Evolutionary conservation across 92 coral and sea anemone genomes (phyloP).

Genomic region (Actinostola sp.): DNA sequence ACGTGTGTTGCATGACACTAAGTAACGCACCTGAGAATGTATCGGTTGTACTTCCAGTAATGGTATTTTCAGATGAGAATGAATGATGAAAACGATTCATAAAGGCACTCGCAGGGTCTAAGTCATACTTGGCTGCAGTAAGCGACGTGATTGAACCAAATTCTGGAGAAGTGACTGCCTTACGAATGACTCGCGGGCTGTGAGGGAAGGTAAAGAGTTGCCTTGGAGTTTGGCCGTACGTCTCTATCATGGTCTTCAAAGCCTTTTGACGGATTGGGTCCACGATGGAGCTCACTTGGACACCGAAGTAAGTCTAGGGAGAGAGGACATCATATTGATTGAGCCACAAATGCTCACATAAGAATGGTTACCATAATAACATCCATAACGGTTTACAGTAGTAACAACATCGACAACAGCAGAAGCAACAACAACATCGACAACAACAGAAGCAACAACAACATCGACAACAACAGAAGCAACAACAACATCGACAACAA

Average conservation of each 20-base stretch:
- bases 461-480: background rate
- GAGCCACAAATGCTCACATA: too few species aligned
- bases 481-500: background rate
- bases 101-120: constrained; percentile 40
- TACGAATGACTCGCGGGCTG: constrained; percentile 67
- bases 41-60: constrained; percentile 50
- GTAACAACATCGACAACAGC: too few species aligned
- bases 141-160: constrained; percentile 27
- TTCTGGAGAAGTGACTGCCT: constrained; percentile 27
- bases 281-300: constrained; percentile 78
- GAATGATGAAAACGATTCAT: constrained; percentile 56
- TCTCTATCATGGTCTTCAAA: constrained; percentile 96
- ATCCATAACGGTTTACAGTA: too few species aligned
- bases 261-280: constrained; percentile 92
- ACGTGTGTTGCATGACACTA: background rate
- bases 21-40: constrained; percentile 55
- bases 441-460: background rate
- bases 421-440: background rate
- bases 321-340: background rate
- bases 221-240: constrained; percentile 95
- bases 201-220: constrained; percentile 81
- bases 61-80: constrained; percentile 57
- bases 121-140: constrained; percentile 43
- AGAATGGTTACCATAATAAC: too few species aligned
- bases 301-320: constrained; percentile 82